Percentiles rank a stretch among this genome's conserved stretches.
phyloP scores from a whole-genome alignment of 2,888 invertebrate genomes.

The Xylota sylvarum region DNA sequence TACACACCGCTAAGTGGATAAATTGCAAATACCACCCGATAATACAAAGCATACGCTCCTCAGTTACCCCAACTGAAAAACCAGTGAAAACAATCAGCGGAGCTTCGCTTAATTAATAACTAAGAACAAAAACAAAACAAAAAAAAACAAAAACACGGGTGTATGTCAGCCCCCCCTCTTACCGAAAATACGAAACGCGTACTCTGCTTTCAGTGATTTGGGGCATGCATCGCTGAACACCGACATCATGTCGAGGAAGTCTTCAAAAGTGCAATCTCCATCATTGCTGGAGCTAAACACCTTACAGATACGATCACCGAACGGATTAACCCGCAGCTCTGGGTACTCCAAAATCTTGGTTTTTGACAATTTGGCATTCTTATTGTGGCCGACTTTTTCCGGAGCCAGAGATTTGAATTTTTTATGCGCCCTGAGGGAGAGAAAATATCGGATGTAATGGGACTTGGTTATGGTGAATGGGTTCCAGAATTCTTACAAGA shows the following conservation, averaged over 20 bases:
- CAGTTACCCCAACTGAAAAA: slow-evolving; percentile 3
- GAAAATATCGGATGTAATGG: neutral
- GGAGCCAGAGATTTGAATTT: slow-evolving; percentile 96
- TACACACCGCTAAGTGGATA: slow-evolving; percentile 67
- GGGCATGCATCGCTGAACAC: slow-evolving; percentile 97
- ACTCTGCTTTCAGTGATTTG: slow-evolving; percentile 96
- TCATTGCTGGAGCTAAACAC: slow-evolving; percentile 95
- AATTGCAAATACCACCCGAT: slow-evolving; percentile 51
- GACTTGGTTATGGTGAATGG: neutral
- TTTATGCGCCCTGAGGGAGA: slow-evolving; percentile 91
- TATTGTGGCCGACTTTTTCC: slow-evolving; percentile 94
- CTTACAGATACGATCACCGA: slow-evolving; percentile 95
- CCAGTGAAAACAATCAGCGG: slow-evolving; percentile 48
- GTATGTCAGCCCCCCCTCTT: slow-evolving; percentile 81
- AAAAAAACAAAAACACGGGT: no score
- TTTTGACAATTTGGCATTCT: slow-evolving; percentile 94
- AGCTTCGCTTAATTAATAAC: slow-evolving; percentile 43
- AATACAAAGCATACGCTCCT: slow-evolving; percentile 10
- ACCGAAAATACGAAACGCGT: slow-evolving; percentile 98
- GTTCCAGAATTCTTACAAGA: slow-evolving; percentile 89
- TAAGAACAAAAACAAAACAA: no score
- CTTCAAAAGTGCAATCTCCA: slow-evolving; percentile 97
- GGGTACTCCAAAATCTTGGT: slow-evolving; percentile 94
- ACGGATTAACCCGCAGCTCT: slow-evolving; percentile 95
- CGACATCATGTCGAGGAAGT: slow-evolving; percentile 98